These are phyloP conservation scores for Augiades crinisus DNA, from an alignment of 2,888 invertebrate genomes.

Conservation along the genomic window DNA sequence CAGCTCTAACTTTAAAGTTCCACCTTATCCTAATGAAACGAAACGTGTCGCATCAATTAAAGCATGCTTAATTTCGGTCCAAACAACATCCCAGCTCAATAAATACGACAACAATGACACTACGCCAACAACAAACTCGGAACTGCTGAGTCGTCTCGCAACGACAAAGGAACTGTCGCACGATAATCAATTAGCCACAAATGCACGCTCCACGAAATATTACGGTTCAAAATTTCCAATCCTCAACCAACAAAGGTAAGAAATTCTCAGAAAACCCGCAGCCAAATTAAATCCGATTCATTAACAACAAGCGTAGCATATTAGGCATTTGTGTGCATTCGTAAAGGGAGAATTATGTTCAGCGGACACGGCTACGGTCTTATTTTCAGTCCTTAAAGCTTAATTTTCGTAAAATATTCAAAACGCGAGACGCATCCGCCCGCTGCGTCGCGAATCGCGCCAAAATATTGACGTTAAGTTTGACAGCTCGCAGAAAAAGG, in stretches of 20 bases:
- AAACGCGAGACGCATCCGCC: constrained; percentile 38
- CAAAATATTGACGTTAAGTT: constrained; percentile 49
- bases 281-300: constrained; percentile 57
- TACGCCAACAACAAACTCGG: constrained; percentile 1
- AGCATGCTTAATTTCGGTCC: constrained; percentile 13
- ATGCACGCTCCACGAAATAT: constrained; percentile 32
- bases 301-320: constrained; percentile 56
- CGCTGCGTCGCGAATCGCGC: constrained; percentile 74
- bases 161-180: constrained; percentile 32
- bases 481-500: constrained; percentile 40
- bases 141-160: constrained; percentile 4
- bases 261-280: constrained; percentile 51
- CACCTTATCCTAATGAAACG: too few relatives aligned
- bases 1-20: too few relatives aligned
- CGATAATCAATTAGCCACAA: constrained; percentile 70
- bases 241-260: constrained; percentile 8
- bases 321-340: constrained; percentile 46
- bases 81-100: constrained; percentile 1
- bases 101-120: neutral
- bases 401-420: constrained; percentile 24
- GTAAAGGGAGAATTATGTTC: constrained; percentile 24
- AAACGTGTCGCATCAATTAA: neutral
- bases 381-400: constrained; percentile 31
- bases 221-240: constrained; percentile 10
- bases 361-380: constrained; percentile 21